phyloP scores from a whole-genome alignment of 2,888 invertebrate species.

The Camptogramma bilineatum region DNA sequence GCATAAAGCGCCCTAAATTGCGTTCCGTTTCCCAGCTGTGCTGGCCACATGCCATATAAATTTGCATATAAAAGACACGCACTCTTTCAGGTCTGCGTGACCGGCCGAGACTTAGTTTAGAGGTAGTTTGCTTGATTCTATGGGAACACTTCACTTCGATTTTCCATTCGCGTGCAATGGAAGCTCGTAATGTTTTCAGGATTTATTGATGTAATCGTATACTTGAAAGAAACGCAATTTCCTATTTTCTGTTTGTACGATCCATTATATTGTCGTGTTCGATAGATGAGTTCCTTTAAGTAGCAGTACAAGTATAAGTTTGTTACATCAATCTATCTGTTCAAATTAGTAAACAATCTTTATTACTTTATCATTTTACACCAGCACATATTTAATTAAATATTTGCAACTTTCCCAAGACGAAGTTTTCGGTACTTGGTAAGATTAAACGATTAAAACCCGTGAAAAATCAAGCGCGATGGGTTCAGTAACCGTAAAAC shows the following conservation, averaged over 20 bases:
- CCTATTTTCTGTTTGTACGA: not conserved
- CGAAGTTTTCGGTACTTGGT: not conserved
- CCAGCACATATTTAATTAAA: no score
- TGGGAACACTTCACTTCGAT: slow-evolving; percentile 17
- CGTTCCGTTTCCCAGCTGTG: slow-evolving; percentile 26
- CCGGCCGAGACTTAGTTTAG: slow-evolving; percentile 4
- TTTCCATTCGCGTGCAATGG: slow-evolving; percentile 19
- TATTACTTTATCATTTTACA: no score
- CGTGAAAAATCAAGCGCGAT: slow-evolving; percentile 57
- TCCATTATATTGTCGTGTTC: not conserved
- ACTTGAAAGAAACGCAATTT: not conserved
- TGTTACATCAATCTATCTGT: not conserved
- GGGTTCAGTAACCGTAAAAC: slow-evolving; percentile 67
- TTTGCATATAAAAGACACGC: slow-evolving; percentile 31
- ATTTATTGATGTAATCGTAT: slow-evolving; percentile 11
- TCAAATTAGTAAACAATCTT: not conserved
- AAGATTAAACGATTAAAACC: slow-evolving; percentile 7
- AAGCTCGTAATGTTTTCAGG: slow-evolving; percentile 13
- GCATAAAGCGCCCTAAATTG: slow-evolving; percentile 19
- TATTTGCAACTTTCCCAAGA: not conserved
- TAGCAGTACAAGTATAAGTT: no score
- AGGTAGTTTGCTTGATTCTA: slow-evolving; percentile 3
- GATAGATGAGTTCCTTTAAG: no score
- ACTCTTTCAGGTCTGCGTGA: slow-evolving; percentile 20
- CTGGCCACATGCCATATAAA: slow-evolving; percentile 18